Conservation (phyloP, 2,888 invertebrate genomes). For the Epirrhoe tristata region DNA sequence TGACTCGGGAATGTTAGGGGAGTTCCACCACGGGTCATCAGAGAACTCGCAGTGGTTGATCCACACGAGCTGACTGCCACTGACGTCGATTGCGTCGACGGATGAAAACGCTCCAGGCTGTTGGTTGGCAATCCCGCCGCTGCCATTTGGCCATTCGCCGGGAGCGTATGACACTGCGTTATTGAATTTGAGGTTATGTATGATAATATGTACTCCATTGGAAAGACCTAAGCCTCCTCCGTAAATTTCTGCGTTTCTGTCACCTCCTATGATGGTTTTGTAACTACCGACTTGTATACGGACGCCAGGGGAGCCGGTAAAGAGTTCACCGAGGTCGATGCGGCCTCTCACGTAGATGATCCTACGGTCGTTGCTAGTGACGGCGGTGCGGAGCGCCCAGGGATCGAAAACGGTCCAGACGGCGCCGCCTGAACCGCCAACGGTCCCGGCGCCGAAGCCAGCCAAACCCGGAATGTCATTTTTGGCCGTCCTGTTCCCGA, state of each 20-base stretch:
- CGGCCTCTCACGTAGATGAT: slow-evolving; percentile 22
- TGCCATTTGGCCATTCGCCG: slow-evolving; percentile 30
- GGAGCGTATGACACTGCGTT: slow-evolving; percentile 29
- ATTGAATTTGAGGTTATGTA: slow-evolving; percentile 24
- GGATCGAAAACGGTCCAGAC: slow-evolving; percentile 32
- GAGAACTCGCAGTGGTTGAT: slow-evolving; percentile 37
- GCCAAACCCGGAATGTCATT: background rate
- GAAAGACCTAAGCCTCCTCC: slow-evolving; percentile 26
- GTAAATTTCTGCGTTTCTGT: slow-evolving; percentile 29
- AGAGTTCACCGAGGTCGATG: slow-evolving; percentile 25
- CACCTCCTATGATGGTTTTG: slow-evolving; percentile 25
- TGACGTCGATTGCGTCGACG: slow-evolving; percentile 26
- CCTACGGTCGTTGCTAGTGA: slow-evolving; percentile 15
- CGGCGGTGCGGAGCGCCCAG: slow-evolving; percentile 30
- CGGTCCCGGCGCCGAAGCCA: slow-evolving; percentile 16
- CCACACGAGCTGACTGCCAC: slow-evolving; percentile 21
- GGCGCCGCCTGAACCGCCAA: slow-evolving; percentile 28
- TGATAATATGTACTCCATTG: slow-evolving; percentile 14
- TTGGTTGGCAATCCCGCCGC: slow-evolving; percentile 16
- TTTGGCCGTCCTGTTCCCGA: slow-evolving; percentile 7
- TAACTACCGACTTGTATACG: slow-evolving; percentile 18
- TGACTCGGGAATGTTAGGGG: slow-evolving; percentile 14
- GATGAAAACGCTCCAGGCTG: slow-evolving; percentile 15
- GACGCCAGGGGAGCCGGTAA: slow-evolving; percentile 29
- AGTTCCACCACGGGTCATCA: slow-evolving; percentile 40